These are phyloP conservation scores for Emys orbicularis DNA, from an alignment of 2,797 vertebrate species.

Conservation along the genomic window DNA sequence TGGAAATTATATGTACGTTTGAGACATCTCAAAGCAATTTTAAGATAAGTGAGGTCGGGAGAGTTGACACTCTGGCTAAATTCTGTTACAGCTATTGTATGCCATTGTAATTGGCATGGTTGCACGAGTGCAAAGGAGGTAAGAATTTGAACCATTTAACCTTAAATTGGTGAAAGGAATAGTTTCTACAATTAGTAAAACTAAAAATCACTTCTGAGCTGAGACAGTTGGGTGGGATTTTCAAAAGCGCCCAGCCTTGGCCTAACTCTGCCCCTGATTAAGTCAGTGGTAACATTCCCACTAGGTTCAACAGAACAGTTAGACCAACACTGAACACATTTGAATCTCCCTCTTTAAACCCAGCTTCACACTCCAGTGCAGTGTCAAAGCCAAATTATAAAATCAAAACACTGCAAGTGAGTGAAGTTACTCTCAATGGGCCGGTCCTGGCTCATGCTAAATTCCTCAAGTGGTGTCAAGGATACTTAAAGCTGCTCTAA, in stretches of 20 bases:
- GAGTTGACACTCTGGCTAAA: conserved; percentile 27
- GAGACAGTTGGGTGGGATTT: conserved; percentile 49
- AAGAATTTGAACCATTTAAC: neutral
- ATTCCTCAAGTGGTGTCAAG: neutral
- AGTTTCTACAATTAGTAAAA: neutral
- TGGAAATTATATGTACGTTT: neutral
- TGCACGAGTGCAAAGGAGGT: conserved; percentile 12
- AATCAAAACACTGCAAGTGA: conserved; percentile 1
- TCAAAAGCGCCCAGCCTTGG: conserved; percentile 18
- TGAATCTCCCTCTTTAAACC: neutral
- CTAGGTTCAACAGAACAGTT: conserved; percentile 34
- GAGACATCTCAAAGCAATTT: neutral
- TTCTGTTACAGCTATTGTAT: conserved; percentile 7
- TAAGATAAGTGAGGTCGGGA: neutral
- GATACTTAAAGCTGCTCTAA: neutral
- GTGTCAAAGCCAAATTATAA: conserved; percentile 5
- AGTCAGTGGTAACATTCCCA: conserved; percentile 51
- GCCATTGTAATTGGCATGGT: neutral
- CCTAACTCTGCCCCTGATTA: conserved; percentile 16
- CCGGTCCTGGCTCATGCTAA: neutral
- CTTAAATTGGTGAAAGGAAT: neutral
- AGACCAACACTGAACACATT: neutral
- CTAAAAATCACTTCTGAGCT: conserved; percentile 47
- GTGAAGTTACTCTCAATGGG: neutral
- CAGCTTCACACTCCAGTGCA: neutral